Percentiles rank a stretch among this genome's conserved stretches.
Evolutionary conservation across 2,113 vertebrate genomes (phyloP).

Genomic region (Coracopsis vasa): DNA sequence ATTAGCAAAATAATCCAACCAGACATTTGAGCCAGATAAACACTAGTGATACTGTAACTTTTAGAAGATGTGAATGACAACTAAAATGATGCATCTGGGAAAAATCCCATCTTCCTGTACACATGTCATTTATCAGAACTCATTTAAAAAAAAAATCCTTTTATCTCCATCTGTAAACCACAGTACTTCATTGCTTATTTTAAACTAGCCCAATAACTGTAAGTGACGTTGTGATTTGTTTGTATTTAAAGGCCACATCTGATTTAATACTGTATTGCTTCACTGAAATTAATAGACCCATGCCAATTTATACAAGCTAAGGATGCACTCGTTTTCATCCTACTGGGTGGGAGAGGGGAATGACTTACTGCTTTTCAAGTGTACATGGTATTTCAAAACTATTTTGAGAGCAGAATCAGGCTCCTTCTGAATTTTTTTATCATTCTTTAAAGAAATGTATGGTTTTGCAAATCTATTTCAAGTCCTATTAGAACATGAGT

Average conservation of each 20-base stretch:
- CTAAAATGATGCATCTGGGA: not conserved
- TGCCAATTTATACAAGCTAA: not conserved
- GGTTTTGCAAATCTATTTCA: not conserved
- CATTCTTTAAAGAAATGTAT: not conserved
- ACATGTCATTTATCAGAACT: not conserved
- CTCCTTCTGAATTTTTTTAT: not conserved
- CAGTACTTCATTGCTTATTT: not conserved
- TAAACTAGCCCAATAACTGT: not conserved
- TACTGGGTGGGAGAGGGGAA: fast-evolving
- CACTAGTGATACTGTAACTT: not conserved
- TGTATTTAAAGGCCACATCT: not conserved
- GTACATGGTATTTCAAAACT: not conserved
- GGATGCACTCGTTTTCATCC: not conserved
- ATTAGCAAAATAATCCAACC: not conserved
- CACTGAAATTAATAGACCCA: not conserved
- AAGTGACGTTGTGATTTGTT: not conserved
- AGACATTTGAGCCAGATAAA: not conserved
- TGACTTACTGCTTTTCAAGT: not conserved
- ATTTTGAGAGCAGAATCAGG: not conserved
- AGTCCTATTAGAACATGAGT: not conserved
- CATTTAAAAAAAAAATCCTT: not conserved
- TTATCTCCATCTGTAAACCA: not conserved
- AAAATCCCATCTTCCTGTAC: not conserved
- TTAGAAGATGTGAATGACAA: not conserved
- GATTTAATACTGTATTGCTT: not conserved